Percentiles rank a stretch among this genome's conserved stretches.
These are phyloP conservation scores for Stichopus chloronotus DNA, from an alignment of 35 echinoderm and acorn worm species.

Conservation along the genomic window DNA sequence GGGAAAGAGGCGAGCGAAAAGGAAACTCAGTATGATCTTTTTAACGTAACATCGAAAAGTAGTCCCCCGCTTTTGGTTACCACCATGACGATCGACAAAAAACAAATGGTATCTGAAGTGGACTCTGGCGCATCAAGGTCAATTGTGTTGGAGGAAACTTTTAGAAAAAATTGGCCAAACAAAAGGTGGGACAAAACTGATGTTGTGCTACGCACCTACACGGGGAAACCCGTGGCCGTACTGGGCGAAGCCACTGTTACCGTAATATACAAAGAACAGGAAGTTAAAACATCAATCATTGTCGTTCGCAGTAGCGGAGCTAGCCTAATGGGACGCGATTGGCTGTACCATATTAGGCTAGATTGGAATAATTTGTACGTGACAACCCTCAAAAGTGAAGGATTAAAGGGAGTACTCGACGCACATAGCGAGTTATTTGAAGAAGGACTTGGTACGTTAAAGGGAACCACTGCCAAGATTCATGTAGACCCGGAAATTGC, in stretches of 20 bases:
- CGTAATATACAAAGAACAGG: constrained; percentile 3
- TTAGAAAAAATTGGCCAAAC: not conserved
- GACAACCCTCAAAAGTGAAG: not conserved
- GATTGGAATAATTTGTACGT: constrained; percentile 12
- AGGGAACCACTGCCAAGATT: constrained; percentile 10
- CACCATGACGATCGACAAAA: not conserved
- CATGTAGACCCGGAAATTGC: not conserved
- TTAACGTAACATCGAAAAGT: not conserved
- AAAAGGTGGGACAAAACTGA: not conserved
- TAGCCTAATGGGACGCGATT: constrained; percentile 43
- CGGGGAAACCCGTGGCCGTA: not conserved
- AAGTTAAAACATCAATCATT: not conserved
- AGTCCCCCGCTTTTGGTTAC: not conserved
- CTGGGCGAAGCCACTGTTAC: constrained; percentile 15
- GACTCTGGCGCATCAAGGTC: constrained; percentile 63
- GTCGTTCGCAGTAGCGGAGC: constrained; percentile 21
- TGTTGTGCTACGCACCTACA: constrained; percentile 3
- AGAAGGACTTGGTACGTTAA: constrained; percentile 44
- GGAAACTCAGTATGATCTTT: not conserved
- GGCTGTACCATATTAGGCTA: constrained; percentile 34
- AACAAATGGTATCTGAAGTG: constrained; percentile 39
- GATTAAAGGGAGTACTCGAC: not conserved
- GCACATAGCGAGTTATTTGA: constrained; percentile 35
- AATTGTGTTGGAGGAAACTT: constrained; percentile 55
- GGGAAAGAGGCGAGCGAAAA: not conserved